Conservation (phyloP, 2,888 invertebrate genomes). For the Morpho helenor region DNA sequence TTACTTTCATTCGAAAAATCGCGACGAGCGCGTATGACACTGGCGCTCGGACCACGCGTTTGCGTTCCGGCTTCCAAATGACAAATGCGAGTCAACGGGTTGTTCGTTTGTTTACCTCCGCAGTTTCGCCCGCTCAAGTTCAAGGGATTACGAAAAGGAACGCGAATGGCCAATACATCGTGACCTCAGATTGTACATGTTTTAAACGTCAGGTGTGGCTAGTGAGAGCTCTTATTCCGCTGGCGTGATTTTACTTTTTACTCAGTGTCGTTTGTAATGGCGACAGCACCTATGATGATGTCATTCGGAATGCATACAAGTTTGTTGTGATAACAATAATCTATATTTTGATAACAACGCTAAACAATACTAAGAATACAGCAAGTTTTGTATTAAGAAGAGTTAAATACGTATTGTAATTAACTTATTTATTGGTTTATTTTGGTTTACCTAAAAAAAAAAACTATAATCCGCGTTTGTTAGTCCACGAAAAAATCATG, state of each 20-base stretch:
- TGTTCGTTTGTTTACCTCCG: constrained; percentile 60
- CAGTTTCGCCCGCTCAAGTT: constrained; percentile 55
- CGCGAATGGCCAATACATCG: constrained; percentile 34
- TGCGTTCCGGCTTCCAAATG: constrained; percentile 65
- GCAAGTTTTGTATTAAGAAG: neutral
- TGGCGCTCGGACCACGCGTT: constrained; percentile 47
- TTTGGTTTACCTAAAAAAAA: too few relatives aligned
- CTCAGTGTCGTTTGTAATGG: constrained; percentile 12
- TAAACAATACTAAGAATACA: constrained; percentile 18
- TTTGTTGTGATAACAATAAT: constrained; percentile 23
- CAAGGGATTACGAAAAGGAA: constrained; percentile 61
- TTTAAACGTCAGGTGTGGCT: constrained; percentile 24
- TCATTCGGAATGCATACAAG: constrained; percentile 24
- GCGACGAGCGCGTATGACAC: constrained; percentile 46
- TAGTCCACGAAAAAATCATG: too few relatives aligned
- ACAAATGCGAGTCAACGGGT: constrained; percentile 63
- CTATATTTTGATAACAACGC: constrained; percentile 17
- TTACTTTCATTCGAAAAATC: constrained; percentile 41
- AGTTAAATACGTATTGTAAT: neutral
- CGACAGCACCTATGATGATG: constrained; percentile 26
- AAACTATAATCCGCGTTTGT: too few relatives aligned
- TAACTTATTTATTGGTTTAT: too few relatives aligned
- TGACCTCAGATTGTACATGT: constrained; percentile 31
- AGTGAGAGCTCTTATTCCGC: constrained; percentile 26
- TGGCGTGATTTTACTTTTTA: constrained; percentile 28